These are phyloP conservation scores for Torymus tubicola DNA, from an alignment of 2,888 invertebrate species.

Conservation along the genomic window DNA sequence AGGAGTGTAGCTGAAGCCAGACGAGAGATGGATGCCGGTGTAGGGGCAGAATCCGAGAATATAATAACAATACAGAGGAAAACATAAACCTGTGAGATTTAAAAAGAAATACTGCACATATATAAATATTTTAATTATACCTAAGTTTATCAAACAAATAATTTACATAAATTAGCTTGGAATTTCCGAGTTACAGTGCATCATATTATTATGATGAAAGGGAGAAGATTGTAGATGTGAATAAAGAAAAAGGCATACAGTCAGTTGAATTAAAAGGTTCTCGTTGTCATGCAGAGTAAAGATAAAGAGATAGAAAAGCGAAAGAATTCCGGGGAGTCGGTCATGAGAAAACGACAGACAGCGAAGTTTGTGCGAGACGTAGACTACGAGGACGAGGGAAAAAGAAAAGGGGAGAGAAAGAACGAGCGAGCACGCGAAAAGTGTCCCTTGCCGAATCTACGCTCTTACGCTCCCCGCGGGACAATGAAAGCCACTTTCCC, in stretches of 20 bases:
- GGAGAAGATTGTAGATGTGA: not conserved
- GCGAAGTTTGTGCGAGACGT: conserved; percentile 7
- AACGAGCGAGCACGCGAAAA: conserved; percentile 33
- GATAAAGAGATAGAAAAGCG: conserved; percentile 9
- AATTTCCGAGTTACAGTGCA: too few relatives aligned
- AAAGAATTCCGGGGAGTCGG: conserved; percentile 40
- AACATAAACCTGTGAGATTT: too few relatives aligned
- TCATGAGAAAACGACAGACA: conserved; percentile 39
- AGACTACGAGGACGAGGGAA: not conserved
- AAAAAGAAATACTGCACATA: too few relatives aligned
- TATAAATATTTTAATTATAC: too few relatives aligned
- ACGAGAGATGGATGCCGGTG: too few relatives aligned
- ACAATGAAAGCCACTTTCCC: conserved; percentile 71
- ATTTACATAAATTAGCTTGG: too few relatives aligned
- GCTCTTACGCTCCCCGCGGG: conserved; percentile 67
- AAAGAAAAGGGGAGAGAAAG: not conserved
- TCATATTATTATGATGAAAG: too few relatives aligned
- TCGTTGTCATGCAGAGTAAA: not conserved
- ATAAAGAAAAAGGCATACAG: not conserved
- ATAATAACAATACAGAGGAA: not conserved
- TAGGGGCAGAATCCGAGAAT: not conserved
- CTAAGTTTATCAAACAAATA: too few relatives aligned
- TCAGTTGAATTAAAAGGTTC: too few relatives aligned
- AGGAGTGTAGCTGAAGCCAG: too few relatives aligned
- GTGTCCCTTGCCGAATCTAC: conserved; percentile 58